Conservation (phyloP, 2,113 vertebrate species). For the Phyllostomus discolor region DNA sequence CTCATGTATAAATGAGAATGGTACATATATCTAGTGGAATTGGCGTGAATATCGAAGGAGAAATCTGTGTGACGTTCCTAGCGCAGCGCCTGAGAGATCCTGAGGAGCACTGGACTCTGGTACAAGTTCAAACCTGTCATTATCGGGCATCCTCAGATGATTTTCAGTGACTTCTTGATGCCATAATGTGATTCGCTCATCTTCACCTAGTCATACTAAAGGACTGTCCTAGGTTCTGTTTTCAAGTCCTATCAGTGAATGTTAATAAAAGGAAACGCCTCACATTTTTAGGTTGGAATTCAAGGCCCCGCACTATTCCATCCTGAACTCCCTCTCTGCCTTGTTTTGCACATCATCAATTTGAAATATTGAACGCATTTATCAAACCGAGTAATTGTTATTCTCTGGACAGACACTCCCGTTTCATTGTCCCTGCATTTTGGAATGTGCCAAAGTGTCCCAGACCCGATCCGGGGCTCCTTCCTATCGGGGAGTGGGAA, state of each 20-base stretch:
- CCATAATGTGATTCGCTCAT: background rate
- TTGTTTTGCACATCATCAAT: background rate
- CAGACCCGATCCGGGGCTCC: too few relatives aligned
- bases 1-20: background rate
- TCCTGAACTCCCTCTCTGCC: background rate
- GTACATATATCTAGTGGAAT: accelerated
- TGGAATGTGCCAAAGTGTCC: background rate
- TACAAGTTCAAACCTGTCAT: background rate
- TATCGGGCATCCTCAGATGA: background rate
- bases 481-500: background rate
- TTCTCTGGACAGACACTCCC: background rate
- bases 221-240: background rate
- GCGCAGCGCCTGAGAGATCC: background rate
- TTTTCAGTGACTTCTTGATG: background rate
- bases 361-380: background rate
- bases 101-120: background rate
- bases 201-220: background rate
- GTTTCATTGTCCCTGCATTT: background rate
- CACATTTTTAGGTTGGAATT: background rate
- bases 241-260: background rate
- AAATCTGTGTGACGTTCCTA: accelerated
- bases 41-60: background rate
- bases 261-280: background rate
- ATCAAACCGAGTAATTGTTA: background rate
- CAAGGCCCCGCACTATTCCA: background rate